Evolutionary conservation across 2,797 vertebrate species (phyloP).

Genomic region (Tokudaia muenninki): DNA sequence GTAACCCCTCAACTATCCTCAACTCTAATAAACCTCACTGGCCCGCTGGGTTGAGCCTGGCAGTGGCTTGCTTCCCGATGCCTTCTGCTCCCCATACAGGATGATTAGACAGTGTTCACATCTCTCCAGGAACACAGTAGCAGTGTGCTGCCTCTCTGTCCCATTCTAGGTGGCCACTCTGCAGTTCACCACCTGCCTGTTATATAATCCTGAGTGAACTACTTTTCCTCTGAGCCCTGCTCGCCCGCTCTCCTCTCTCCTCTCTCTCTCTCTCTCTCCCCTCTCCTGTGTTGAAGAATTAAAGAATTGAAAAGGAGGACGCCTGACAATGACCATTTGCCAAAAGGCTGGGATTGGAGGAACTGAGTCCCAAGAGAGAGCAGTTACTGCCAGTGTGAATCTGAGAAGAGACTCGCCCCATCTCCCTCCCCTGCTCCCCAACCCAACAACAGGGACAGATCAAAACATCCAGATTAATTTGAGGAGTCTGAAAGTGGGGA

Average conservation of each 20-base stretch:
- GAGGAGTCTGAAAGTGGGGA: background rate
- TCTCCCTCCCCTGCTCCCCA: background rate
- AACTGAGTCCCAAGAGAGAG: background rate
- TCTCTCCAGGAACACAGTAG: background rate
- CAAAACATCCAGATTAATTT: background rate
- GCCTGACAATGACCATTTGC: background rate
- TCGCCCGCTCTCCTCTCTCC: background rate
- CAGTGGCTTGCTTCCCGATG: rapidly evolving
- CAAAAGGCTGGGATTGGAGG: background rate
- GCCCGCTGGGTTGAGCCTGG: background rate
- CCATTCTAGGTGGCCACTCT: background rate
- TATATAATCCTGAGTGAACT: background rate
- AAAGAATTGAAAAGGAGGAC: background rate
- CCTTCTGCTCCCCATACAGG: background rate
- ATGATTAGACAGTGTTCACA: background rate
- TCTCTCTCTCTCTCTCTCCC: background rate
- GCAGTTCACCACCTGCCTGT: background rate
- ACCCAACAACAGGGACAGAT: background rate
- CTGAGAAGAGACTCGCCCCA: background rate
- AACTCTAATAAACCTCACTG: background rate
- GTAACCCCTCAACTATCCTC: background rate
- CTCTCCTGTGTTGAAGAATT: background rate
- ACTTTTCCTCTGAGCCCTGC: conserved; percentile 18
- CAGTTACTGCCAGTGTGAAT: background rate
- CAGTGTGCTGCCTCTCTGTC: background rate